Percentiles rank a stretch among this genome's conserved stretches.
These are phyloP conservation scores for Sesamia nonagrioides DNA, from an alignment of 1,140 invertebrate genomes.

Conservation along the genomic window DNA sequence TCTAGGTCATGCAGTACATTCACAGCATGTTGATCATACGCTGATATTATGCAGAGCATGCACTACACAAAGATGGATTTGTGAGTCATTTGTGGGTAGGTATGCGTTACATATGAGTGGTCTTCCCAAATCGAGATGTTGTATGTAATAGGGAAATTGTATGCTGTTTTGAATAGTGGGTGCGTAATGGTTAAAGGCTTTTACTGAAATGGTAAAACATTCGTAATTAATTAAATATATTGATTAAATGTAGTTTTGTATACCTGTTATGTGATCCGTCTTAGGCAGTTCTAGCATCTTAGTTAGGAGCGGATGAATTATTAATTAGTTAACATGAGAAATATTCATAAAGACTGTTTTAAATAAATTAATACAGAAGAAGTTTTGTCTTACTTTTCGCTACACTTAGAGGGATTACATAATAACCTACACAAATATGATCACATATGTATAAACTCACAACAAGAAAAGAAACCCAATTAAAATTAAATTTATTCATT, in stretches of 20 bases:
- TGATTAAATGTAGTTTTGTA: background rate
- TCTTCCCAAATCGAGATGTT: background rate
- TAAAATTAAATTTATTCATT: too few species aligned
- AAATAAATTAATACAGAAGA: too few species aligned
- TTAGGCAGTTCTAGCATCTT: too few species aligned
- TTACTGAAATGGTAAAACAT: background rate
- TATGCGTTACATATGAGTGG: slow-evolving; percentile 5
- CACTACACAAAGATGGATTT: background rate
- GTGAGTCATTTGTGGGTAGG: slow-evolving; percentile 15
- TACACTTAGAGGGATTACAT: too few species aligned
- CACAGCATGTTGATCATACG: background rate
- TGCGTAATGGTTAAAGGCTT: background rate
- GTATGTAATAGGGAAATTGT: slow-evolving; percentile 1
- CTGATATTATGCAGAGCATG: slow-evolving; percentile 26
- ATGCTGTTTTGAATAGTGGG: slow-evolving; percentile 1
- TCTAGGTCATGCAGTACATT: background rate
- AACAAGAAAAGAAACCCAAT: too few species aligned
- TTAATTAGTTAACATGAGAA: too few species aligned
- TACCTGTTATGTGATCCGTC: too few species aligned
- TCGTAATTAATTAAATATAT: background rate
- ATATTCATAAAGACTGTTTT: too few species aligned
- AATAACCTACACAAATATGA: too few species aligned
- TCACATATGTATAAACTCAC: too few species aligned
- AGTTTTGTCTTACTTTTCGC: too few species aligned
- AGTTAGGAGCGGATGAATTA: too few species aligned